Conservation (phyloP, 2,113 vertebrate genomes). For the Channa argus region DNA sequence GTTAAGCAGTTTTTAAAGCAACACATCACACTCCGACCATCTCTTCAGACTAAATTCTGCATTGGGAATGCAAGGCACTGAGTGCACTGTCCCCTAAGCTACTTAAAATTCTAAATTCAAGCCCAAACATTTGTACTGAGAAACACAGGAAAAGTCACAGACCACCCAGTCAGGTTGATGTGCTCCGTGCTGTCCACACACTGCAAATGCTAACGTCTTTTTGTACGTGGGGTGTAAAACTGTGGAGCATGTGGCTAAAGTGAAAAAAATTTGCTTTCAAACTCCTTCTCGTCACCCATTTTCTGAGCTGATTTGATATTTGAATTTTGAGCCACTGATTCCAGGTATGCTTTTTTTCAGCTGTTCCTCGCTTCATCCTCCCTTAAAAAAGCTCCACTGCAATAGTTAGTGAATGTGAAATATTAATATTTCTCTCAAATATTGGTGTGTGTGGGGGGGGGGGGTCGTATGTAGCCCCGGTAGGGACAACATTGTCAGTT, state of each 20-base stretch:
- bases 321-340: neutral
- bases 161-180: neutral
- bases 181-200: conserved; percentile 5
- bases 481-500: neutral
- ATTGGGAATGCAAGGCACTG: neutral
- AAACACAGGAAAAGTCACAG: neutral
- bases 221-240: neutral
- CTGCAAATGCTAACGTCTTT: neutral
- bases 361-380: neutral
- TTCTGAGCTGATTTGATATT: neutral
- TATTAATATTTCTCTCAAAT: neutral
- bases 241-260: neutral
- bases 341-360: neutral
- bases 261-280: too few relatives aligned
- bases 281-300: neutral
- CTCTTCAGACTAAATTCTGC: neutral
- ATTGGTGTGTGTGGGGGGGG: too few relatives aligned
- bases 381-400: conserved; percentile 2
- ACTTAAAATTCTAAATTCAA: neutral
- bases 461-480: neutral
- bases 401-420: neutral
- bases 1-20: neutral
- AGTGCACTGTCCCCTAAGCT: neutral
- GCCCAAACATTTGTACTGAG: neutral
- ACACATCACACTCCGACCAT: neutral